A percentile compares a stretch with the other conserved stretches of the same genome.
These are phyloP conservation scores for Pomacea canaliculata DNA, from an alignment of 2,888 invertebrate species.

Conservation along the genomic window DNA sequence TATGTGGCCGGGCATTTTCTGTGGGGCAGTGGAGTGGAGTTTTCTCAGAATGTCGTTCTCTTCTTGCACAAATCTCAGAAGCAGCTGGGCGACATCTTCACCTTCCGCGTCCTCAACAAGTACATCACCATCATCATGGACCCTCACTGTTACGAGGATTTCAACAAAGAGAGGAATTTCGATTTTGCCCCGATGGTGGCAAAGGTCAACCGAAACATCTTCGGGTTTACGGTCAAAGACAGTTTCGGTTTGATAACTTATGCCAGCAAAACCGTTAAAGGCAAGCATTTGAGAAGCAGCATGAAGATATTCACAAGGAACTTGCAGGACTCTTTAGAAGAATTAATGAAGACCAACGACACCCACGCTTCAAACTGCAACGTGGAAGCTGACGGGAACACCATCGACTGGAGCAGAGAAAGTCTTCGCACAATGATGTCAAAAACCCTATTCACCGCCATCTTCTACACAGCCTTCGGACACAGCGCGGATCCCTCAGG, in stretches of 20 bases:
- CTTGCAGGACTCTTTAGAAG: constrained; percentile 53
- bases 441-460: constrained; percentile 66
- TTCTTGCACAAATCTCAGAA: constrained; percentile 63
- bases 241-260: constrained; percentile 67
- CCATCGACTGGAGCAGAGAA: constrained; percentile 44
- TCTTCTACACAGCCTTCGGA: constrained; percentile 70
- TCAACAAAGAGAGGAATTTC: constrained; percentile 65
- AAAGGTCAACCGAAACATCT: constrained; percentile 69
- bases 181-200: constrained; percentile 69
- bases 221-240: constrained; percentile 65
- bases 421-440: constrained; percentile 64
- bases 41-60: constrained; percentile 63
- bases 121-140: constrained; percentile 67
- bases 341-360: constrained; percentile 25
- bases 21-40: constrained; percentile 66
- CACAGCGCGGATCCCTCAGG: constrained; percentile 26
- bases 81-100: constrained; percentile 66
- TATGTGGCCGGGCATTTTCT: constrained; percentile 61
- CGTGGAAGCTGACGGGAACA: neutral
- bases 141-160: constrained; percentile 64
- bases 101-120: constrained; percentile 67
- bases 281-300: constrained; percentile 53
- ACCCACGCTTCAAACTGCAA: constrained; percentile 6
- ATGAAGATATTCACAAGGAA: constrained; percentile 60
- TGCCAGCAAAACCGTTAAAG: constrained; percentile 65